phyloP scores from a whole-genome alignment of 2,888 invertebrate genomes.

The Morinoia aosen region DNA sequence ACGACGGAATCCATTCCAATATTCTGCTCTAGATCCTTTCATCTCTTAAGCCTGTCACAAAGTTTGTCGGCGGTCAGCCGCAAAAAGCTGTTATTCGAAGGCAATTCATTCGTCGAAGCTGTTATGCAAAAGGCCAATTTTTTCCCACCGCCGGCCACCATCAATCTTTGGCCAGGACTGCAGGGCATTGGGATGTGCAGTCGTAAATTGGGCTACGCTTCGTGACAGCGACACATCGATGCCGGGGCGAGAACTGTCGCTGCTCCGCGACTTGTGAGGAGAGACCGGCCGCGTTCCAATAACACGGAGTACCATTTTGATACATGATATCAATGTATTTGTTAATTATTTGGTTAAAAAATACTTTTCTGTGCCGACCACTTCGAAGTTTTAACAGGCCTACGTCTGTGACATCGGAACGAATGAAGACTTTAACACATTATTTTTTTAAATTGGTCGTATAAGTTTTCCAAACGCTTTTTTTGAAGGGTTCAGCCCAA shows the following conservation, averaged over 20 bases:
- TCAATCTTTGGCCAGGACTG: constrained; percentile 40
- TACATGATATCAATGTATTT: no score
- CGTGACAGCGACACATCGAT: constrained; percentile 31
- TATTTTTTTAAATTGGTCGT: no score
- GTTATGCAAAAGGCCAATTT: constrained; percentile 48
- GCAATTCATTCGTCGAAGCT: background rate
- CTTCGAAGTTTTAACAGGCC: no score
- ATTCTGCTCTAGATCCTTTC: background rate
- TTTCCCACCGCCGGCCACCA: background rate
- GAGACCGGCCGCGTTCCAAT: background rate
- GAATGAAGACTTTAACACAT: no score
- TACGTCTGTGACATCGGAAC: no score
- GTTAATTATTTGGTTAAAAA: no score
- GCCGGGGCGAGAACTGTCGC: background rate
- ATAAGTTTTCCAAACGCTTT: no score
- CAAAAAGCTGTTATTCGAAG: constrained; percentile 37
- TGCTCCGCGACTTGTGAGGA: background rate
- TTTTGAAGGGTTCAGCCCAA: no score
- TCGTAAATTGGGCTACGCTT: background rate
- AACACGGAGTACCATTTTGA: background rate
- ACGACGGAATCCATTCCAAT: background rate
- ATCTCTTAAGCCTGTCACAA: constrained; percentile 14
- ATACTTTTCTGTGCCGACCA: no score
- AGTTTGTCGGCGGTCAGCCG: constrained; percentile 20
- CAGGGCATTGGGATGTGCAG: constrained; percentile 20